phyloP scores from a whole-genome alignment of 2,113 vertebrate species.

The Phyllopteryx taeniolatus region DNA sequence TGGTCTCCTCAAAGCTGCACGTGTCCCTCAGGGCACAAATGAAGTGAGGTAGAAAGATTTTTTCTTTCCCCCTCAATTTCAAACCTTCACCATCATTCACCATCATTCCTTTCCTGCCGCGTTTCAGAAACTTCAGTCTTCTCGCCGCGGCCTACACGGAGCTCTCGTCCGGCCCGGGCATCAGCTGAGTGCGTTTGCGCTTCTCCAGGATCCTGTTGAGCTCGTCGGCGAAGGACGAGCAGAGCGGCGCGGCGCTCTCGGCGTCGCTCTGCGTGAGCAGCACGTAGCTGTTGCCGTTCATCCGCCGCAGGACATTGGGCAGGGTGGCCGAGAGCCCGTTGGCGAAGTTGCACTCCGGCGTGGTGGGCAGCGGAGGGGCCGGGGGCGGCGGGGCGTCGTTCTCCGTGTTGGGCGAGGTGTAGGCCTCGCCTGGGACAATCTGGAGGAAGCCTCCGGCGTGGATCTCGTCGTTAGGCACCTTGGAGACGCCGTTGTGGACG shows the following conservation, averaged over 20 bases:
- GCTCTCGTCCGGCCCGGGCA: constrained; percentile 88
- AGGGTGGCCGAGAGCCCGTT: constrained; percentile 82
- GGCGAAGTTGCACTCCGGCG: constrained; percentile 73
- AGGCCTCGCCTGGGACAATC: constrained; percentile 77
- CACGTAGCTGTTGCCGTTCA: constrained; percentile 95
- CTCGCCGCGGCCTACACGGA: constrained; percentile 74
- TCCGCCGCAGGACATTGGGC: constrained; percentile 88
- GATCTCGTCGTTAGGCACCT: constrained; percentile 50
- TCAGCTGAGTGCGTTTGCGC: constrained; percentile 90
- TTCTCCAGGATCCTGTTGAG: constrained; percentile 95
- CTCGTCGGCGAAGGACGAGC: constrained; percentile 88
- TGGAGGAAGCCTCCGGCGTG: constrained; percentile 73
- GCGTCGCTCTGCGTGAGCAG: constrained; percentile 85
- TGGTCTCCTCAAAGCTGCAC: constrained; percentile 2
- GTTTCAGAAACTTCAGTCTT: constrained; percentile 14
- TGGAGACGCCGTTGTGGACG: constrained; percentile 50
- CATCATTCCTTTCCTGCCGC: constrained; percentile 15
- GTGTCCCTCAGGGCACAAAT: constrained; percentile 29
- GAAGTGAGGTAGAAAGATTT: constrained; percentile 61
- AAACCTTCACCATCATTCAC: constrained; percentile 14
- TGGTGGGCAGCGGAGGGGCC: constrained; percentile 67
- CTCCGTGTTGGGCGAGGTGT: constrained; percentile 55
- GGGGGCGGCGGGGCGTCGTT: constrained; percentile 76
- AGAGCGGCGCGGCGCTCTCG: constrained; percentile 73
- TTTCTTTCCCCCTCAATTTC: constrained; percentile 14